Conservation (phyloP, 2,888 invertebrate species). For the Sympetrum striolatum region DNA sequence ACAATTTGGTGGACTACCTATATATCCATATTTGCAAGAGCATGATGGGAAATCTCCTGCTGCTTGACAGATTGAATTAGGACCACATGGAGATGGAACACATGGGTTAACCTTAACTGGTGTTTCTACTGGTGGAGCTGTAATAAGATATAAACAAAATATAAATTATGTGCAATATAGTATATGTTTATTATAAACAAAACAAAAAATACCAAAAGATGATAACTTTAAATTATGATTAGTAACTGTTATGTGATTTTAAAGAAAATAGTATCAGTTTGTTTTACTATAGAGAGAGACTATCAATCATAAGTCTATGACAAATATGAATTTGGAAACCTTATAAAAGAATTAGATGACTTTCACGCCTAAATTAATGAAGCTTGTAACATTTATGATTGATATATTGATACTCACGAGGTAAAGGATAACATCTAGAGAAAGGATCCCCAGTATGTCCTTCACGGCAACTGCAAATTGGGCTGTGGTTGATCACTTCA, state of each 20-base stretch:
- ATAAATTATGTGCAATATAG: no score
- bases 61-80: constrained; percentile 61
- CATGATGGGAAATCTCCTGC: constrained; percentile 63
- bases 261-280: no score
- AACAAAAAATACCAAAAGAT: no score
- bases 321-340: no score
- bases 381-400: no score
- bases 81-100: constrained; percentile 74
- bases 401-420: constrained; percentile 42
- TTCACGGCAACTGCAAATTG: constrained; percentile 59
- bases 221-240: no score
- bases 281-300: no score
- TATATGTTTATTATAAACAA: no score
- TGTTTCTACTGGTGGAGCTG: constrained; percentile 45
- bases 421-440: constrained; percentile 48
- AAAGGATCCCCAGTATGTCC: constrained; percentile 56
- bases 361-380: no score
- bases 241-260: no score
- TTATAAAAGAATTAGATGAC: no score
- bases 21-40: constrained; percentile 69
- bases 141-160: not conserved
- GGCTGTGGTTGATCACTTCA: constrained; percentile 65
- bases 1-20: constrained; percentile 76
- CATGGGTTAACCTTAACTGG: constrained; percentile 66
- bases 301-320: no score